Percentiles rank a stretch among this genome's conserved stretches.
phyloP scores from a whole-genome alignment of 2,888 invertebrate species.

The Drosophila prolongata region DNA sequence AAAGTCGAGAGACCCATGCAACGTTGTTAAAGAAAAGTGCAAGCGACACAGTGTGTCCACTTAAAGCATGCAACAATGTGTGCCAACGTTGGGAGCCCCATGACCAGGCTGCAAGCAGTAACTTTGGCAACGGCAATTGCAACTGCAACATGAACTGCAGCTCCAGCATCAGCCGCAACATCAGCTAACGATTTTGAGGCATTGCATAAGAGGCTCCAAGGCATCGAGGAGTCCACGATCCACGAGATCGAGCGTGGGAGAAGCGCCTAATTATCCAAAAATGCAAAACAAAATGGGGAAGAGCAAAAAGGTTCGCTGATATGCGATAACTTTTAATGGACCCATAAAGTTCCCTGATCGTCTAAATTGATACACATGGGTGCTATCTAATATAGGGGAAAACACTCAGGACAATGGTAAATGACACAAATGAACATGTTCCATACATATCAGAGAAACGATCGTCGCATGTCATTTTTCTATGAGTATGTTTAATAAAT shows the following conservation, averaged over 20 bases:
- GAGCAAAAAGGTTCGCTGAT: conserved; percentile 13
- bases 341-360: conserved; percentile 15
- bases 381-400: neutral
- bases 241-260: conserved; percentile 32
- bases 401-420: neutral
- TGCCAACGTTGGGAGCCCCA: conserved; percentile 25
- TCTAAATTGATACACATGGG: neutral
- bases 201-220: conserved; percentile 32
- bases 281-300: conserved; percentile 23
- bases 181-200: conserved; percentile 39
- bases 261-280: conserved; percentile 30
- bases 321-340: conserved; percentile 30
- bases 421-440: no score
- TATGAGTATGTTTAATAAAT: no score
- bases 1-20: conserved; percentile 32
- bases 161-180: conserved; percentile 10
- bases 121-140: conserved; percentile 19
- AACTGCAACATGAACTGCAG: conserved; percentile 12
- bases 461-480: no score
- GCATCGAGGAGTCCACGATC: conserved; percentile 33
- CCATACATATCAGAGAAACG: neutral
- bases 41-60: conserved; percentile 55
- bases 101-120: conserved; percentile 22
- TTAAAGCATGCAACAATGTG: conserved; percentile 54
- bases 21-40: conserved; percentile 48